Conservation (phyloP, 2,888 invertebrate species). For the Saturnia pavonia region DNA sequence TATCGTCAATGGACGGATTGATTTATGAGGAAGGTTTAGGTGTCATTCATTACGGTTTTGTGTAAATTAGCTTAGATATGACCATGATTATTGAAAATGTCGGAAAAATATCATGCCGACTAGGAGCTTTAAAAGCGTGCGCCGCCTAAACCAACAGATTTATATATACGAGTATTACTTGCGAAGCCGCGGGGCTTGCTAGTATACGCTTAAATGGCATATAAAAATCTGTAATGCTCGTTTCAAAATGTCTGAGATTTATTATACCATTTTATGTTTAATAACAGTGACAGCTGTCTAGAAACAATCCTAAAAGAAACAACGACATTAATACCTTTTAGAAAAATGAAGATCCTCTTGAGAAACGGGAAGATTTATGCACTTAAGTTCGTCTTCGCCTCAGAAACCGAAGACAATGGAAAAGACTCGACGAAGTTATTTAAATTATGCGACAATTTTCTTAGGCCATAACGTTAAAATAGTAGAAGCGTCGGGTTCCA, state of each 20-base stretch:
- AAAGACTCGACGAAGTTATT: slow-evolving; percentile 69
- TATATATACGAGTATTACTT: no score
- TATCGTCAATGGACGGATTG: no score
- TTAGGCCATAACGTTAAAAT: slow-evolving; percentile 69
- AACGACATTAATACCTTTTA: slow-evolving; percentile 41
- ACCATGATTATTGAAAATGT: no score
- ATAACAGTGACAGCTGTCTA: slow-evolving; percentile 38
- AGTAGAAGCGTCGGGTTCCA: slow-evolving; percentile 63
- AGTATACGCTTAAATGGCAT: no score
- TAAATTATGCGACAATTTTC: slow-evolving; percentile 78
- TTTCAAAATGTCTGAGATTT: not conserved
- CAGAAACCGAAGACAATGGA: slow-evolving; percentile 62
- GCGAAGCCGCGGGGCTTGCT: no score
- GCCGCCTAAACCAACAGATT: no score
- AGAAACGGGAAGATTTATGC: slow-evolving; percentile 61
- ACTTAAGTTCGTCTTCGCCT: slow-evolving; percentile 52
- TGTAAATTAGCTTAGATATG: no score
- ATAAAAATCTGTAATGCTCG: not conserved
- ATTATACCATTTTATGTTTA: slow-evolving; percentile 30
- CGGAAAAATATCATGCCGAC: no score
- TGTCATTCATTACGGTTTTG: no score
- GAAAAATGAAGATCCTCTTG: slow-evolving; percentile 53
- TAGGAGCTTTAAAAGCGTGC: no score
- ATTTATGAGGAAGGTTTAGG: no score
- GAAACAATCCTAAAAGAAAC: slow-evolving; percentile 36